Evolutionary conservation across 2,888 invertebrate species (phyloP).

Genomic region (Gortyna flavago): DNA sequence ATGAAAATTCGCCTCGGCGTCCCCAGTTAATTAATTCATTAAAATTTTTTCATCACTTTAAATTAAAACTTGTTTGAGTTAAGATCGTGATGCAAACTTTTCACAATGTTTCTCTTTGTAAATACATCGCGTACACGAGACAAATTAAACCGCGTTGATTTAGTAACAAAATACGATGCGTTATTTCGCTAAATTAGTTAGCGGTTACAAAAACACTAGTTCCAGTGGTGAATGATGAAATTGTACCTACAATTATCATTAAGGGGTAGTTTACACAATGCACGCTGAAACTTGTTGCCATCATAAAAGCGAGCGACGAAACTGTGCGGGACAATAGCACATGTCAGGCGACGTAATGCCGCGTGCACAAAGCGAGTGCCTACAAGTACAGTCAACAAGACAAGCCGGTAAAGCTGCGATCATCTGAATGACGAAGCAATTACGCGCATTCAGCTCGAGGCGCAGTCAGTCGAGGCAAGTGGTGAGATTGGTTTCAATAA

Average conservation of each 20-base stretch:
- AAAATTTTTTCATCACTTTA: constrained; percentile 79
- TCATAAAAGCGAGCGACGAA: constrained; percentile 79
- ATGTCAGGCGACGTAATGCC: constrained; percentile 82
- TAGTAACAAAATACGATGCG: constrained; percentile 50
- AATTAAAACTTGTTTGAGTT: constrained; percentile 72
- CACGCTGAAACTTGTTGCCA: constrained; percentile 75
- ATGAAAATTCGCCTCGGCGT: constrained; percentile 80
- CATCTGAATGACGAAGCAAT: constrained; percentile 89
- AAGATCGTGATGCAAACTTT: constrained; percentile 74
- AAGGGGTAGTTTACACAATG: constrained; percentile 68
- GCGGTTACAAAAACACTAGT: constrained; percentile 53
- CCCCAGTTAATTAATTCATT: constrained; percentile 83
- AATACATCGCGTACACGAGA: constrained; percentile 61
- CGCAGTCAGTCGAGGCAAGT: constrained; percentile 87
- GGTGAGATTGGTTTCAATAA: constrained; percentile 90
- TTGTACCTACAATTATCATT: constrained; percentile 67
- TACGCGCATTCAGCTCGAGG: constrained; percentile 86
- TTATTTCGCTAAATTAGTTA: constrained; percentile 48
- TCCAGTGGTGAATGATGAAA: constrained; percentile 52
- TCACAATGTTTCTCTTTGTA: constrained; percentile 69
- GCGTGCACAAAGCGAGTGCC: constrained; percentile 83
- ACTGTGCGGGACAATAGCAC: constrained; percentile 80
- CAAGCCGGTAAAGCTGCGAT: constrained; percentile 85
- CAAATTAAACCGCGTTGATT: constrained; percentile 55
- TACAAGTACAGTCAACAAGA: constrained; percentile 86